Base-by-base conservation (phyloP, 2,888 invertebrate species). In the Caenorhabditis becei region DNA sequence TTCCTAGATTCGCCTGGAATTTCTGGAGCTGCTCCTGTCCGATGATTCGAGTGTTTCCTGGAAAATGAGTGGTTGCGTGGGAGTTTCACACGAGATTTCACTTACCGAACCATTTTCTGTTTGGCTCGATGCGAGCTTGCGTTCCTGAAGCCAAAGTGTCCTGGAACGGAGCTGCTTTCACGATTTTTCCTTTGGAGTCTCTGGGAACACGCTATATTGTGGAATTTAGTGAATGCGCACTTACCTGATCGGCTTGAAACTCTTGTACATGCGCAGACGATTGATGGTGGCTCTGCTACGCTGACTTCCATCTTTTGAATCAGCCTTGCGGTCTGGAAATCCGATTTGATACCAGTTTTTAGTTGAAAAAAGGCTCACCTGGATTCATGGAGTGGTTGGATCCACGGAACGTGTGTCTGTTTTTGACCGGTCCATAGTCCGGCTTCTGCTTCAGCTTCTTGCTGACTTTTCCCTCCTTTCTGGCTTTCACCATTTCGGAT, bases 261-360 rank as follows among this genome's bases (percentile, higher is more conserved):
- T 97, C 87, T 96, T 94, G 92, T 99, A 99, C 98, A 99, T 99
- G 92, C 96, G 96, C 84, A 99, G 92, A 59, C 99, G 94, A 91
- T 96, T 97, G 82, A 99, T 98, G 0, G 99, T 99, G 16, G 95
- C 94, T 92, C 95, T 96, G 16, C 96, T 95, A 56, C 87, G 85
- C 63, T 80, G 72, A 49, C 70, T 83, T 49, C 58, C 69, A 56
- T 84, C 81, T 20, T 77, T 79, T 3, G 77, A 58, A 58, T 85
- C 86, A 11, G 80, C 75, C 62, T 71, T 83, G 28, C 16, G 94
- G 93, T 65, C 96, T 94, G 86, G 59, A 88, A 58, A 11, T 18
- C 14, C 56, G 35, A 20, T 28, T 35, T 5, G 20, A 32, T 3
- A 20, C 7, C 16, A n/a, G 49, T 59, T 51, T 51, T 14, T 11